Base-by-base conservation (phyloP, 2,797 vertebrate species). In the Coreius guichenoti region DNA sequence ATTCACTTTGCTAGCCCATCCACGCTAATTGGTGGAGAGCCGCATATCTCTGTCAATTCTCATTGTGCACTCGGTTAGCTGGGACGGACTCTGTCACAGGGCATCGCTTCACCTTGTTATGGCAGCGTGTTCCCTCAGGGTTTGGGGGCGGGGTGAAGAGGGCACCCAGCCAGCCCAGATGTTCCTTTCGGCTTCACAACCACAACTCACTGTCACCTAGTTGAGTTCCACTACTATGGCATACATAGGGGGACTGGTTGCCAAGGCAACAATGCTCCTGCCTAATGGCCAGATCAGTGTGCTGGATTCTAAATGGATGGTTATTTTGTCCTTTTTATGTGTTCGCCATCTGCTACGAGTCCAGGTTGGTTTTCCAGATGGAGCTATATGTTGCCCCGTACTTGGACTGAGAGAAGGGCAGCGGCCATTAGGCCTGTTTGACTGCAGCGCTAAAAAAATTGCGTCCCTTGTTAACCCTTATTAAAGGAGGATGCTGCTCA, bases 271-370 rank as follows among this genome's bases (percentile, higher is more conserved):
- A n/a, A 90, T 56, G 80, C 92, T 91, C 92, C 95, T 81, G 85
- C 89, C 85, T 94, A 94, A 91, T 91, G 92, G 92, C 89, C 93
- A 88, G 82, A 92, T 95, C 93, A 95, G 94, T 89, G 88, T 87
- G 84, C 94, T 95, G 94, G 92, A 94, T 94, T 95, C 93, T 92
- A 95, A 95, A 95, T 90, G 93, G 94, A 95, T 95, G 91, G 94
- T 95, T 93, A 0, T 93, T 94, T 94, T 95, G 93, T 87, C 90
- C 88, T 92, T 0, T 93, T 83, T 83, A 73, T 86, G 69, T 83
- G 93, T 93, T 93, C 91, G 88, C 95, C 96, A 96, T 96, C 96
- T 97, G 96, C 94, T 95, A 83, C 73, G 67, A 70, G 90, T 90
- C 89, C 87, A 87, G 81, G 78, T 75, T 81, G 43, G 77, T 88